These are phyloP conservation scores for human (Homo sapiens) DNA, from an alignment of 2,113 vertebrate species.

Conservation along the genomic window GRCh38 chr2:155762501-155763000, in stretches of 20 bases:
- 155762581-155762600: constrained; percentile 31
- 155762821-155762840: neutral
- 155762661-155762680: constrained; percentile 39
- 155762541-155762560: neutral
- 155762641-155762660: constrained; percentile 55
- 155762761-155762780: constrained; percentile 49
- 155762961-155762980: neutral
- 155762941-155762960: neutral
- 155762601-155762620: constrained; percentile 56
- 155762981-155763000: neutral
- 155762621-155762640: constrained; percentile 46
- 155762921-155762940: neutral
- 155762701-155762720: constrained; percentile 67
- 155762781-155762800: constrained; percentile 21
- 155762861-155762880: neutral
- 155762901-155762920: neutral
- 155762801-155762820: neutral
- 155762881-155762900: neutral
- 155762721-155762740: constrained; percentile 70
- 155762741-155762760: constrained; percentile 26
- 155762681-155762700: constrained; percentile 59
- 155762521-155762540: constrained; percentile 42
- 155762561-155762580: constrained; percentile 7
- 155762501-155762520: neutral
- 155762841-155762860: neutral